Evolutionary conservation across 2,797 vertebrate species (phyloP), one percentile per base, ranked within the genome.

Genomic region (Gallirallus australis): DNA sequence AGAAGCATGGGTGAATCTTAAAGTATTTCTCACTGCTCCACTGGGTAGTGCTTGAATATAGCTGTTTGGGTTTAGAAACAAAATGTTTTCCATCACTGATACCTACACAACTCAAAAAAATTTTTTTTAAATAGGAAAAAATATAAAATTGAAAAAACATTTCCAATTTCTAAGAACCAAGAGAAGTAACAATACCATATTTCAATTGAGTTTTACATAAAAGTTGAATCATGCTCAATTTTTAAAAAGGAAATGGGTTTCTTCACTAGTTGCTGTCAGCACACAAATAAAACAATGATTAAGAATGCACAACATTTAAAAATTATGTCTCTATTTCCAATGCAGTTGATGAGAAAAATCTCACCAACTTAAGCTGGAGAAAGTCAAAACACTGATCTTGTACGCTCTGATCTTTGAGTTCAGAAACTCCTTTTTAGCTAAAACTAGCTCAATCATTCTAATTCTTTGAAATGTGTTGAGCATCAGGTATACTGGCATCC

Each of bases 251-350:
- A 31, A 80, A 28, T 3, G 2, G 8, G 61, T 80, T 75, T 61
- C 27, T 79, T 66, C 35, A 66, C 23, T 66, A 37, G 16, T 9
- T 80, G 78, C 47, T 37, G 37, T 33, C 24, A 82, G 80, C 37
- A 90, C 2, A 2, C 40, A 65, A 76, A 53, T 59, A 81, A 60
- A 89, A 64, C 18, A 68, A 18, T 23, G 24, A 94, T 59, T 59
- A 86, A 63, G 15, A 90, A 90, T 37, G 93, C 93, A 93, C 93
- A 96, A 94, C 88, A 95, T 94, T 96, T 91, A 86, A 89, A 96
- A 93, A 66, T 48, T 47, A 86, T 9, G 37, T 31, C 9, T 78
- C 28, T 78, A 61, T 37, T 88, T 65, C 70, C 66, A 95, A 7
- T 27, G 31, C 11, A 84, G 56, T n/a, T 86, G 60, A 14, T 53